Evolutionary conservation across 2,797 vertebrate genomes (phyloP).

Genomic region (Pipistrellus pipistrellus): DNA sequence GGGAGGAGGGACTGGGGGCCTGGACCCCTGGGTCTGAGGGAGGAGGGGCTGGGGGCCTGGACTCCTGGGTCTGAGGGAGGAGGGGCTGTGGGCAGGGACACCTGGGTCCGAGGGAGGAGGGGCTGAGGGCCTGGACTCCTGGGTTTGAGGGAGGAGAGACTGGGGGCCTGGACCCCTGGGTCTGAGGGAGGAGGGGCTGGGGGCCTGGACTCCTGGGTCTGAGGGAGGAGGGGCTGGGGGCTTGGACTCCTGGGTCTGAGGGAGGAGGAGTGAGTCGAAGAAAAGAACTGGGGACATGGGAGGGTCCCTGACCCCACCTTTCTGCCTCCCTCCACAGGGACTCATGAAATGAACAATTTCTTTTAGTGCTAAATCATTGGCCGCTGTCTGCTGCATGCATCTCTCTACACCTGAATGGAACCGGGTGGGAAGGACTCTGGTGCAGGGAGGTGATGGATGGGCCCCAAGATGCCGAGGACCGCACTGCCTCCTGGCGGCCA

Average conservation of each 20-base stretch:
- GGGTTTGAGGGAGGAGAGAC: no score
- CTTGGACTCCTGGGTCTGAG: neutral
- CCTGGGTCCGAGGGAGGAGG: no score
- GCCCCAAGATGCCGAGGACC: neutral
- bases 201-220: neutral
- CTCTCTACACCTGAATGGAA: neutral
- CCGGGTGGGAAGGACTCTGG: neutral
- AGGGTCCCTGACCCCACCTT: neutral
- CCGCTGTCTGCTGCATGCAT: neutral
- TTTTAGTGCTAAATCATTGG: neutral
- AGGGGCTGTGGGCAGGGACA: neutral
- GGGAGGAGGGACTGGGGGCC: no score
- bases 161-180: neutral
- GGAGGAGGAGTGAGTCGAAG: neutral
- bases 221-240: no score
- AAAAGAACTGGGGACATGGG: neutral
- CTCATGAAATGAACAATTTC: neutral
- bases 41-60: neutral
- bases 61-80: neutral
- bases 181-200: neutral
- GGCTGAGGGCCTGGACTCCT: no score
- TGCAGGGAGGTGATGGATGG: fast-evolving
- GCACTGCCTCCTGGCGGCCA: constrained; percentile 54
- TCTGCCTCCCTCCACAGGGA: neutral
- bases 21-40: neutral